Evolutionary conservation across 1,140 invertebrate genomes (phyloP).

Genomic region (Chrysomallon squamiferum): DNA sequence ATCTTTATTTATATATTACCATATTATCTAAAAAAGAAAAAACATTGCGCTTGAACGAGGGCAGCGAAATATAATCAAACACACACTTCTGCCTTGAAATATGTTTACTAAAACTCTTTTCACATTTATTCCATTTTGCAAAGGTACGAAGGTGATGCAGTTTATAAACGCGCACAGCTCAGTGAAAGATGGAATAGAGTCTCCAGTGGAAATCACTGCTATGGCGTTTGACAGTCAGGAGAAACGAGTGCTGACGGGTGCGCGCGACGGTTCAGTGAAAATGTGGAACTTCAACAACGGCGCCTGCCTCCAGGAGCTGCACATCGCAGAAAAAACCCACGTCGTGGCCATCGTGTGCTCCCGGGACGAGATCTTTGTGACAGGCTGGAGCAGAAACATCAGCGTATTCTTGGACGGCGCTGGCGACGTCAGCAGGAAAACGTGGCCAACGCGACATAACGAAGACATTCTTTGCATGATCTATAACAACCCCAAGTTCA

Average conservation of each 20-base stretch:
- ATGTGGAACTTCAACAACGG: conserved; percentile 74
- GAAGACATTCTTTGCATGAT: conserved; percentile 75
- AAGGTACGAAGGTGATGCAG: conserved; percentile 52
- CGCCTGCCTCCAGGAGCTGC: conserved; percentile 68
- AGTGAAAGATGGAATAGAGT: conserved; percentile 63
- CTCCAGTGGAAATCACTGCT: conserved; percentile 76
- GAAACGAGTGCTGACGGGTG: conserved; percentile 75
- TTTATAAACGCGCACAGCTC: conserved; percentile 48
- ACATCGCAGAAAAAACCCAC: conserved; percentile 19
- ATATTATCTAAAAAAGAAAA: too few relatives aligned
- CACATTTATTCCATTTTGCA: too few relatives aligned
- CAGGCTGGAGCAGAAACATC: conserved; percentile 75
- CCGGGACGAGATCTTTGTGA: conserved; percentile 70
- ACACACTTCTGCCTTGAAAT: too few relatives aligned
- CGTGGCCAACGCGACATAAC: conserved; percentile 73
- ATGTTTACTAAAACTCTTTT: too few relatives aligned
- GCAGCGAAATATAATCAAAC: too few relatives aligned
- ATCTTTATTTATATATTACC: too few relatives aligned
- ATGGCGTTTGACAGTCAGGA: conserved; percentile 76
- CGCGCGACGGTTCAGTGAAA: conserved; percentile 72
- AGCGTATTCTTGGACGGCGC: conserved; percentile 73
- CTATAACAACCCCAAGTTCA: conserved; percentile 63
- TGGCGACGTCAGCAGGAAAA: conserved; percentile 60
- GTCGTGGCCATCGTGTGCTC: conserved; percentile 27
- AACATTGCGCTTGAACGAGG: too few relatives aligned